Base-by-base conservation (phyloP, 2,797 vertebrate species). In the Holocentrus rufus region DNA sequence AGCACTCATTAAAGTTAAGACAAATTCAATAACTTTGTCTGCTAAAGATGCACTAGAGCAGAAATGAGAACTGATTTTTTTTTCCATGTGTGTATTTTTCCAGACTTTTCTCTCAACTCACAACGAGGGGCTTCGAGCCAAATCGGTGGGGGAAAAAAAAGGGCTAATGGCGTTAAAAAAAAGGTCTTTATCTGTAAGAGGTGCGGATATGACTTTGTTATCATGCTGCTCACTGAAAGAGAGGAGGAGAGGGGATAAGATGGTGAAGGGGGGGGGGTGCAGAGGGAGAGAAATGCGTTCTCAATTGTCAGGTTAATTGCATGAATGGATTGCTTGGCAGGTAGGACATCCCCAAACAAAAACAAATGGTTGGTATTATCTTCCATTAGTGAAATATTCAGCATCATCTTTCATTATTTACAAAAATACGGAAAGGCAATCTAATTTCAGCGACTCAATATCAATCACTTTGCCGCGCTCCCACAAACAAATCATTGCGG, bases 171-270 rank as follows among this genome's bases (percentile, higher is more conserved):
- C 47, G 76, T 74, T 4, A 27, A 27, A 27, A 34, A 34, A 34
- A 34, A 34, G 1, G 7, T 31, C 64, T 81, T 90, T 87, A 87
- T 89, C 87, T 85, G 56, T 61, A 68, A 65, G 79, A 80, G 86
- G 62, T 83, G 84, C 73, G 67, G 85, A 83, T 83, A 80, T 75
- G 84, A 83, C 81, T 85, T 71, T 70, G 79, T 84, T 85, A 87
- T 84, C 74, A 67, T 69, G 77, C 83, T 47, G 82, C 84, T 74
- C 72, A 69, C 59, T 67, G 80, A 84, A 75, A 80, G 44, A 72
- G 74, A 79, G 53, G 47, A 72, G 69, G 66, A 1, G 44, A 65
- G 50, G 25, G 68, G 56, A 65, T 65, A 49, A 53, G 67, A 76
- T 1, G 10, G 27, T 27, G 42, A 70, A 61, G 63, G 71, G 20